phyloP scores from a whole-genome alignment of 2,797 vertebrate species.

The Notolabrus celidotus region DNA sequence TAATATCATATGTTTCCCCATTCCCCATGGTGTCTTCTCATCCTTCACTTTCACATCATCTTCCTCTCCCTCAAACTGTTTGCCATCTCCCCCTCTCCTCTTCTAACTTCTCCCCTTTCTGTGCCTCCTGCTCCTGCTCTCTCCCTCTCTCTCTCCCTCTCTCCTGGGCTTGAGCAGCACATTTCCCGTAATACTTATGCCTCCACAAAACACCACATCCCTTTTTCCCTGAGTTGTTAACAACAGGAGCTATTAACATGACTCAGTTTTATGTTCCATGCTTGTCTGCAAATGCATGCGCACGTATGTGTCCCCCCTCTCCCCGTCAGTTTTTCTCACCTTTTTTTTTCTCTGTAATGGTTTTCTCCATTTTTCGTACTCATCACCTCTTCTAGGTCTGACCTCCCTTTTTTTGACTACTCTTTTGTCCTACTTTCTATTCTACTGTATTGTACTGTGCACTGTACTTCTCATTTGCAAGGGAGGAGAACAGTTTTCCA shows the following conservation, averaged over 20 bases:
- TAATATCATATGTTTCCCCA: constrained; percentile 35
- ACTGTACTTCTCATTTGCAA: constrained; percentile 47
- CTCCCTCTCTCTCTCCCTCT: constrained; percentile 69
- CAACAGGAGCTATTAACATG: constrained; percentile 82
- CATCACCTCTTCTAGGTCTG: constrained; percentile 11
- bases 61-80: constrained; percentile 48
- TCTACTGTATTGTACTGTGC: constrained; percentile 29
- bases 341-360: background rate
- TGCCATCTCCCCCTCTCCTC: constrained; percentile 54
- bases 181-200: constrained; percentile 82
- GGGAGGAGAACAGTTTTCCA: constrained; percentile 66
- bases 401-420: background rate
- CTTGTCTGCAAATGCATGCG: constrained; percentile 60
- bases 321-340: constrained; percentile 23
- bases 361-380: background rate
- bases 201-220: constrained; percentile 82
- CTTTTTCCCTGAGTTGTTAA: constrained; percentile 81
- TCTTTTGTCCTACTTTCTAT: constrained; percentile 1
- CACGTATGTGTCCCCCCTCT: constrained; percentile 62
- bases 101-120: constrained; percentile 64
- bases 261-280: constrained; percentile 76
- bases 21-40: constrained; percentile 51
- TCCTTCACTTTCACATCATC: constrained; percentile 57
- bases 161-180: constrained; percentile 72
- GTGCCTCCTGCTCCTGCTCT: constrained; percentile 71